Percentiles rank a stretch among this genome's conserved stretches.
phyloP scores from a whole-genome alignment of 1,140 invertebrate species.

The Cotesia glomerata region DNA sequence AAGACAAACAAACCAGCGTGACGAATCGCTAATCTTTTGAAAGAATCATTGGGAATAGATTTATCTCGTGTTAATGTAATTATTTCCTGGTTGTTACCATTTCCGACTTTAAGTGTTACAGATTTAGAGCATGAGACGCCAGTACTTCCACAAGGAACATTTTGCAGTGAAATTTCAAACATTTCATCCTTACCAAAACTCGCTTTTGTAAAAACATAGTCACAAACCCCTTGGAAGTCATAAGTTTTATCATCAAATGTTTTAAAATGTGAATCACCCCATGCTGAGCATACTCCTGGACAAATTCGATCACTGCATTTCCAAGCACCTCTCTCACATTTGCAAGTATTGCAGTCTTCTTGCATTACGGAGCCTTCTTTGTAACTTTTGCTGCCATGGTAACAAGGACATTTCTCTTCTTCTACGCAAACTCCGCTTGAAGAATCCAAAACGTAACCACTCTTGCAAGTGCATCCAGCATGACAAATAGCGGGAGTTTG shows the following conservation, averaged over 20 bases:
- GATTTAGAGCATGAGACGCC: constrained; percentile 89
- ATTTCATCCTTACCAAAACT: constrained; percentile 65
- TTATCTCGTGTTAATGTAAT: constrained; percentile 68
- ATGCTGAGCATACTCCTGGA: constrained; percentile 75
- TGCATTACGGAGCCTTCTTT: constrained; percentile 76
- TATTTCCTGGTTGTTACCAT: constrained; percentile 65
- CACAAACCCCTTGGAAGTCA: constrained; percentile 88
- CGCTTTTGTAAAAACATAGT: constrained; percentile 83
- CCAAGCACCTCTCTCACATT: constrained; percentile 73
- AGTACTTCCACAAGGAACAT: constrained; percentile 83
- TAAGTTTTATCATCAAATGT: constrained; percentile 85
- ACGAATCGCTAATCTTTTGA: constrained; percentile 63
- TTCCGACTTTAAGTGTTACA: constrained; percentile 70
- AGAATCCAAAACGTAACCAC: constrained; percentile 76
- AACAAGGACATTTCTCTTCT: constrained; percentile 80
- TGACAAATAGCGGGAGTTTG: constrained; percentile 68
- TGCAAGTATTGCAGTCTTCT: constrained; percentile 83
- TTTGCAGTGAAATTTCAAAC: constrained; percentile 77
- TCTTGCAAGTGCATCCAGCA: constrained; percentile 79
- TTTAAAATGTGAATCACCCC: constrained; percentile 87
- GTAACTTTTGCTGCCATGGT: constrained; percentile 85
- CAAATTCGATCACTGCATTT: constrained; percentile 70
- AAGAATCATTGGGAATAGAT: constrained; percentile 39
- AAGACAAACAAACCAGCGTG: constrained; percentile 78
- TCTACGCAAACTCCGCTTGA: constrained; percentile 73